Evolutionary conservation across 2,888 invertebrate genomes (phyloP), one percentile per base, ranked within the genome.

Genomic region (Thecophora atra): DNA sequence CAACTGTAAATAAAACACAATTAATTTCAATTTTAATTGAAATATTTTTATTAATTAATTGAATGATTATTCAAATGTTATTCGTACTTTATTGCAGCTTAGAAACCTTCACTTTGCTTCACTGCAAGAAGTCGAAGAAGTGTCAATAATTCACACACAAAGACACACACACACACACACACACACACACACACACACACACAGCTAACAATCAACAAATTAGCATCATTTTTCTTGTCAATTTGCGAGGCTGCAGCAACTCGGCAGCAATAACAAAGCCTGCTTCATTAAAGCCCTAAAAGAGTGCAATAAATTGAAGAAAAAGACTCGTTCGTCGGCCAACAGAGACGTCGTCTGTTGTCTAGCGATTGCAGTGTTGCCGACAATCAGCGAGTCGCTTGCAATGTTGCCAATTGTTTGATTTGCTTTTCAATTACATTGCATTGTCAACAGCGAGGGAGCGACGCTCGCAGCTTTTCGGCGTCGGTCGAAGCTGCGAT

Each of bases 241-340:
- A 62, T 54, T 67, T 52, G 54, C 54, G 37, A 63, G 37, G 19
- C 30, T 4, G 19, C 3, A 19, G 54, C 24, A 8, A 19, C 54
- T 54, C 54, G 5, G 21, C 54, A 5, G 24, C 54, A 19, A 17
- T 8, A 17, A 19, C 1, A 54, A 19, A 54, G 26, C 7, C 67
- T n/a, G 58, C 44, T 69, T 62, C 69, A 62, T 69, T 69, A 62
- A 37, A 47, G 47, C 69, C 69, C 69, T 60, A 44, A 51, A 68
- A 54, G 30, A 67, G 54, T 30, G 54, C 67, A 37, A 67, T 67
- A 56, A 68, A 69, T 60, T n/a, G 30, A 6, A 30, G 8, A 30
- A 30, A 30, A 8, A 30, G 30, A 30, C 8, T 19, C n/a, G 13
- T 64, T 4, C 21, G n/a, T 13, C 19, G 54, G n/a, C 11, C 51